Conservation (phyloP, 53 echinoderm and acorn worm species). For the Crossaster papposus region DNA sequence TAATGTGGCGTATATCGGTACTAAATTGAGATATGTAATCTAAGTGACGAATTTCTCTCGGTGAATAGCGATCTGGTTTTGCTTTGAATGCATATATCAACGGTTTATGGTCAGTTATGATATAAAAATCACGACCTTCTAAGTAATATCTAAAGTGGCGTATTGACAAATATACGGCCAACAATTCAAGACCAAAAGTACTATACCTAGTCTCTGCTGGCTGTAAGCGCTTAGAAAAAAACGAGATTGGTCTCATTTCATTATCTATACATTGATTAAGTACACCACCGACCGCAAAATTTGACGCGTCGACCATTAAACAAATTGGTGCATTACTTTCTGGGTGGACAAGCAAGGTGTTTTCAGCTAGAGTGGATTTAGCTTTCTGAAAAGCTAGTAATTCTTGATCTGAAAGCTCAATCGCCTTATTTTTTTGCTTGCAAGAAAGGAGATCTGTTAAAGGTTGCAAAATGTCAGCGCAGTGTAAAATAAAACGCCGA, state of each 20-base stretch:
- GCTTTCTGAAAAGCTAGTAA: constrained; percentile 13
- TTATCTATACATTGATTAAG: constrained; percentile 35
- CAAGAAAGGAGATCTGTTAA: neutral
- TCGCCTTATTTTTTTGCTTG: constrained; percentile 1
- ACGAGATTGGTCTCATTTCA: constrained; percentile 51
- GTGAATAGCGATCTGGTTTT: constrained; percentile 51
- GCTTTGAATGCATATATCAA: constrained; percentile 19
- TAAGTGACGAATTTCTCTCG: constrained; percentile 40
- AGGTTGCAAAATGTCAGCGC: neutral
- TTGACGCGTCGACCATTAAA: constrained; percentile 40
- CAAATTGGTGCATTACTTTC: neutral
- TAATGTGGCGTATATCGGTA: constrained; percentile 22
- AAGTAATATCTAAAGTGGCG: constrained; percentile 24
- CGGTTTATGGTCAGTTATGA: constrained; percentile 31
- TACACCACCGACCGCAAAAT: constrained; percentile 26
- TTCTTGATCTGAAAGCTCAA: constrained; percentile 4
- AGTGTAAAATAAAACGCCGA: neutral
- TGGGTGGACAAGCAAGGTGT: constrained; percentile 3
- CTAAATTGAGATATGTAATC: constrained; percentile 41
- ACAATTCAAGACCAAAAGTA: constrained; percentile 38
- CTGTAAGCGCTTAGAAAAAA: constrained; percentile 34
- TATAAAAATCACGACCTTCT: constrained; percentile 26
- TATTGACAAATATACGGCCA: constrained; percentile 32
- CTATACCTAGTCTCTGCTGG: no score
- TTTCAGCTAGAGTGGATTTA: constrained; percentile 16